Evolutionary conservation across 2,797 vertebrate species (phyloP).

Genomic region (Lutjanus argentimaculatus): DNA sequence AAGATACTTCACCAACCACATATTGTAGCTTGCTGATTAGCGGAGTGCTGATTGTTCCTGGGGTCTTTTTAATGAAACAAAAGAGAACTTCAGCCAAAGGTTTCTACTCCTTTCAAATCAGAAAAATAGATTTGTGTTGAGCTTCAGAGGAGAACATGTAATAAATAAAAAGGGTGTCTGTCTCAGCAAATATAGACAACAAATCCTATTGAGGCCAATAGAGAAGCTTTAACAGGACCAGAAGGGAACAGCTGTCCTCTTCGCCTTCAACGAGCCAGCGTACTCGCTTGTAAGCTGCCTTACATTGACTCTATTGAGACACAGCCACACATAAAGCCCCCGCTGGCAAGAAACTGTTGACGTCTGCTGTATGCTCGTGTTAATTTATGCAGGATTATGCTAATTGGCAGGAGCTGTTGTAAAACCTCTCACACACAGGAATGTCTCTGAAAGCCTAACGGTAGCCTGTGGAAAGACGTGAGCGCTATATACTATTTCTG

Average conservation of each 20-base stretch:
- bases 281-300: constrained; percentile 62
- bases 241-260: constrained; percentile 70
- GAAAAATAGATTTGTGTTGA: neutral
- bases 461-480: constrained; percentile 66
- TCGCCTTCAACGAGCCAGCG: constrained; percentile 42
- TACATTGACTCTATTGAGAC: constrained; percentile 72
- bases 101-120: neutral
- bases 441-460: constrained; percentile 68
- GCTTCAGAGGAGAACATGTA: constrained; percentile 1
- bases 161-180: constrained; percentile 25
- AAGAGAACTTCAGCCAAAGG: neutral
- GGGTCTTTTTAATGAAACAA: neutral
- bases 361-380: constrained; percentile 73
- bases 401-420: constrained; percentile 77
- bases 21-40: neutral
- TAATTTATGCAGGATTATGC: constrained; percentile 88
- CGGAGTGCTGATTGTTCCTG: neutral
- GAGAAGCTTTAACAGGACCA: constrained; percentile 46
- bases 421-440: constrained; percentile 71
- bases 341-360: constrained; percentile 77
- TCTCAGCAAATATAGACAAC: constrained; percentile 26
- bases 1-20: too few relatives aligned
- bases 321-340: constrained; percentile 63
- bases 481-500: constrained; percentile 49
- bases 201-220: constrained; percentile 44